Conservation (phyloP, 2,888 invertebrate species). For the Auanema sp. region DNA sequence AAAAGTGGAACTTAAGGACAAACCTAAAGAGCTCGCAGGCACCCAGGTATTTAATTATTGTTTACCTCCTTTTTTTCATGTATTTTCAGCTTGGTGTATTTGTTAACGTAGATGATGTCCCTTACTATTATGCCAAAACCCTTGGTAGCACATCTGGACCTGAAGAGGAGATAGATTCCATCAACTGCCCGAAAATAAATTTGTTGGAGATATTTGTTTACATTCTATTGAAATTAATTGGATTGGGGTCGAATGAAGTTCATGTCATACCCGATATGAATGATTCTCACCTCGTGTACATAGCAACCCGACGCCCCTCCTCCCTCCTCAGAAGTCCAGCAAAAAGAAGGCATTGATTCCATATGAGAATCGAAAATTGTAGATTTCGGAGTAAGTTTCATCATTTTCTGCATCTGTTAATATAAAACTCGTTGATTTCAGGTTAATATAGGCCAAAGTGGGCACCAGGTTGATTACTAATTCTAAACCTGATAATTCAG, state of each 20-base stretch:
- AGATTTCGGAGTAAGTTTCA: too few species aligned
- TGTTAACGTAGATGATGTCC: constrained; percentile 19
- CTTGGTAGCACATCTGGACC: constrained; percentile 24
- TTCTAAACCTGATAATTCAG: constrained; percentile 26
- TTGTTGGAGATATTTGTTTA: constrained; percentile 23
- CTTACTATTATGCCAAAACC: constrained; percentile 24
- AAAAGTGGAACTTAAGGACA: constrained; percentile 18
- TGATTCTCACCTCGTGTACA: constrained; percentile 19
- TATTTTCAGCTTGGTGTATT: constrained; percentile 25
- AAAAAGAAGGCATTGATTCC: too few species aligned
- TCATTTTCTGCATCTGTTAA: too few species aligned
- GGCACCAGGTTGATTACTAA: constrained; percentile 24
- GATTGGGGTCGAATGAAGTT: constrained; percentile 21
- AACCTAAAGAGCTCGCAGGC: constrained; percentile 20
- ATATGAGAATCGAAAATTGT: too few species aligned
- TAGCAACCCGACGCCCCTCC: too few species aligned
- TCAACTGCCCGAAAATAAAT: constrained; percentile 21
- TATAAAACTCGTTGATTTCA: too few species aligned
- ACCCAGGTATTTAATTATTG: constrained; percentile 24
- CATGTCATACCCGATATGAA: constrained; percentile 21
- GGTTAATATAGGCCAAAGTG: too few species aligned
- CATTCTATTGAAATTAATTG: constrained; percentile 20
- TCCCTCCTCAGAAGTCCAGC: too few species aligned
- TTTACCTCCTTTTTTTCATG: constrained; percentile 24
- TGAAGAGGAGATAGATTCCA: constrained; percentile 23